Percentiles rank a stretch among this genome's conserved stretches.
phyloP scores from a whole-genome alignment of 2,797 vertebrate species.

The Phalloptychus januarius region DNA sequence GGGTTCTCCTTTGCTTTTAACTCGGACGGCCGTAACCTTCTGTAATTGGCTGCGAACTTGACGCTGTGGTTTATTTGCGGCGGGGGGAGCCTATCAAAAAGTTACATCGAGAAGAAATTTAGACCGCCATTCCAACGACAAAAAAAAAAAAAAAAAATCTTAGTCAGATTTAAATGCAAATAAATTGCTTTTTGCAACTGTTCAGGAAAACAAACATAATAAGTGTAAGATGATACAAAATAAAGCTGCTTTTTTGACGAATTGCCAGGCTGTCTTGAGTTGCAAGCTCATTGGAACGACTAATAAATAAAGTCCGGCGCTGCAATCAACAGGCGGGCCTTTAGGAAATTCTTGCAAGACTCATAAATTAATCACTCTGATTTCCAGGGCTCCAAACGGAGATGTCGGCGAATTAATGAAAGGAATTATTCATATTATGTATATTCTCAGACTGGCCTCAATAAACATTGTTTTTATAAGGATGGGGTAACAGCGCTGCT shows the following conservation, averaged over 20 bases:
- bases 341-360: conserved; percentile 83
- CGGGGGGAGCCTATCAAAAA: conserved; percentile 58
- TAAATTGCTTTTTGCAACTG: conserved; percentile 57
- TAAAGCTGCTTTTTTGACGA: conserved; percentile 60
- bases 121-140: conserved; percentile 37
- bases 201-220: conserved; percentile 62
- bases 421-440: conserved; percentile 86
- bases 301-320: conserved; percentile 82
- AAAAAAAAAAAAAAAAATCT: conserved; percentile 26
- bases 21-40: conserved; percentile 42
- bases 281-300: conserved; percentile 74
- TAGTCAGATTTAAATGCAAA: background rate
- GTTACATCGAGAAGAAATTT: conserved; percentile 24
- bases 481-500: conserved; percentile 82
- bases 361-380: conserved; percentile 86
- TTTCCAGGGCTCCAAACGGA: conserved; percentile 79
- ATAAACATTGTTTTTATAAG: conserved; percentile 87
- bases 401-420: conserved; percentile 86
- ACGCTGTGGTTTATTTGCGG: conserved; percentile 47
- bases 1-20: conserved; percentile 49
- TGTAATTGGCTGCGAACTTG: conserved; percentile 73
- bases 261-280: conserved; percentile 69
- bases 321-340: conserved; percentile 85
- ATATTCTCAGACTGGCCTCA: conserved; percentile 81
- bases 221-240: conserved; percentile 71